Base-by-base conservation (phyloP, 2,888 invertebrate genomes). In the Dione vanillae region DNA sequence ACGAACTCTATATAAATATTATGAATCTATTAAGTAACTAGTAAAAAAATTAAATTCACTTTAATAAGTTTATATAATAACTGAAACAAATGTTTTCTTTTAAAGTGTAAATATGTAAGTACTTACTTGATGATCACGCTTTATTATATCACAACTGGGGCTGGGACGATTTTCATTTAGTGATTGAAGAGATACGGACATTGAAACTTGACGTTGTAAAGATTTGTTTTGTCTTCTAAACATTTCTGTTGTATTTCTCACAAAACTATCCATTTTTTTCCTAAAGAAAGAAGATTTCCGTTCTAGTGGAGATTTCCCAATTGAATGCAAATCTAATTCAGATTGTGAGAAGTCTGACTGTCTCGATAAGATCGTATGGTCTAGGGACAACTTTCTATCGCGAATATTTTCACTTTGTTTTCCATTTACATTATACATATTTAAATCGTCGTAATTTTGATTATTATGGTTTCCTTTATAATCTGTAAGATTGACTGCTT, bases 271-370 rank as follows among this genome's bases (percentile, higher is more conserved):
- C 88, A 92, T 86, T 78, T 89, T 92, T 74, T 92, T 92, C 65
- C 85, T 83, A 71, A 92, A 93, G 78, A 92, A 92, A 5, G 93
- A 92, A 0, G 92, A 90, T 81, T 93, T 93, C 37, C 92, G 82
- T 75, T 92, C 90, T 12, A 93, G 75, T 12, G 91, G 91, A 11
- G 83, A 87, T 78, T 91, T 92, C 8, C 92, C 92, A 71, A 92
- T 86, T 9, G 85, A 86, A 81, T 91, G 83, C 52, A 93, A 82
- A 79, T 93, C 91, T 66, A 90, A 75, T 80, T 92, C 92, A 12
- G 92, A 92, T 71, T 91, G 91, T 10, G 92, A 90, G 49, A 92
- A 79, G 14, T 88, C 85, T 69, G 86, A 84, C 11, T 87, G 82
- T 71, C 88, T 81, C 14, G 83, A 80, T 67, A 91, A 73, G 77